Evolutionary conservation across 2,888 invertebrate genomes (phyloP).

Genomic region (Chorisops tibialis): DNA sequence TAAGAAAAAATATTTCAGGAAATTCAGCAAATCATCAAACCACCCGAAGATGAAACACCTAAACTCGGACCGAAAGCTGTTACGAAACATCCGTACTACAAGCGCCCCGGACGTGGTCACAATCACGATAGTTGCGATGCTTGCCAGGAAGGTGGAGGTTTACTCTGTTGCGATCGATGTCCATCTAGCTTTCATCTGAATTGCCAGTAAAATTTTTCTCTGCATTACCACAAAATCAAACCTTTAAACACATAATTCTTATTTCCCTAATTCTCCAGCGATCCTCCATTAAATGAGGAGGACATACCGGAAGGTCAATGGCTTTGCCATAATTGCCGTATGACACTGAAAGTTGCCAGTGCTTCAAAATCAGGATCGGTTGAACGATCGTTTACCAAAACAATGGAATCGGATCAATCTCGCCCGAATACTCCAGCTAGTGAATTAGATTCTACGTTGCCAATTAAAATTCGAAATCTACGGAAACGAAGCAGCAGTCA

Average conservation of each 20-base stretch:
- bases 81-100: constrained; percentile 77
- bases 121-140: constrained; percentile 93
- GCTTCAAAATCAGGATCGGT: constrained; percentile 53
- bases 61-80: constrained; percentile 59
- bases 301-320: constrained; percentile 90
- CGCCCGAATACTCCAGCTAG: constrained; percentile 46
- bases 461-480: constrained; percentile 51
- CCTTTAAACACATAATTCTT: background rate
- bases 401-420: constrained; percentile 48
- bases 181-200: constrained; percentile 93
- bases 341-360: constrained; percentile 42
- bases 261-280: constrained; percentile 56
- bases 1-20: constrained; percentile 59
- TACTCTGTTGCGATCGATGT: constrained; percentile 94
- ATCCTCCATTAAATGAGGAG: constrained; percentile 86
- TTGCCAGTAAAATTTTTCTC: constrained; percentile 94
- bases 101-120: constrained; percentile 81
- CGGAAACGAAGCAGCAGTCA: constrained; percentile 49
- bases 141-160: constrained; percentile 90
- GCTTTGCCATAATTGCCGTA: constrained; percentile 80
- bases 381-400: constrained; percentile 49
- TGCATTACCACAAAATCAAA: too few species aligned
- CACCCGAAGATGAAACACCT: constrained; percentile 72
- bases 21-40: constrained; percentile 84
- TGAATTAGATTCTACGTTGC: constrained; percentile 43